Conservation (phyloP, 2,888 invertebrate genomes). For the Cryptus armator region DNA sequence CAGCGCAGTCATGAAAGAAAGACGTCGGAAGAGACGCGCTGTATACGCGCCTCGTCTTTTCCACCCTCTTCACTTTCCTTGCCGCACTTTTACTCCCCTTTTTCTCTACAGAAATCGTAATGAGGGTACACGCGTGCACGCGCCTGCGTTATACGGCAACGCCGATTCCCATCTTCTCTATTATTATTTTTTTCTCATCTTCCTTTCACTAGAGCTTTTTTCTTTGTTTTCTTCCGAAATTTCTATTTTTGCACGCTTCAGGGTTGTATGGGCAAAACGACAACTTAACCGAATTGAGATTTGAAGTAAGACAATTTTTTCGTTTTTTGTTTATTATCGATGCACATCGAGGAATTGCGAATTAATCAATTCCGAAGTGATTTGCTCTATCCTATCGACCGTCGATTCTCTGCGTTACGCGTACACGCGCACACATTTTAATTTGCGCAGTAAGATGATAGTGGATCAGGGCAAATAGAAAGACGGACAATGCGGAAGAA, state of each 20-base stretch:
- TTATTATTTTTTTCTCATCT: slow-evolving; percentile 17
- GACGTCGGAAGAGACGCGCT: slow-evolving; percentile 44
- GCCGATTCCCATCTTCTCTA: slow-evolving; percentile 76
- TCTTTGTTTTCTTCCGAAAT: slow-evolving; percentile 5
- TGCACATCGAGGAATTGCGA: no score
- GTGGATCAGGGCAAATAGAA: no score
- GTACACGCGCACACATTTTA: no score
- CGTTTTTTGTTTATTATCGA: no score
- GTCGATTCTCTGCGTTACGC: no score
- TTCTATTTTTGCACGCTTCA: background rate
- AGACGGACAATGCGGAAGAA: no score
- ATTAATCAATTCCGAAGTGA: no score
- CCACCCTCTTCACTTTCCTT: slow-evolving; percentile 39
- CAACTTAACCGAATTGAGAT: background rate
- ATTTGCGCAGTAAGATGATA: no score
- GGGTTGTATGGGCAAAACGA: background rate
- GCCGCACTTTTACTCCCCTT: slow-evolving; percentile 27
- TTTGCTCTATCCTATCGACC: no score
- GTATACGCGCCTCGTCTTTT: slow-evolving; percentile 44
- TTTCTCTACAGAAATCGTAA: slow-evolving; percentile 28
- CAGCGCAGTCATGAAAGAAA: slow-evolving; percentile 54
- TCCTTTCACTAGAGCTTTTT: background rate
- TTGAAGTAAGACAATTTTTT: no score
- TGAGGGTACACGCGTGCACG: slow-evolving; percentile 59
- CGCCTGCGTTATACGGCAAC: slow-evolving; percentile 87